Evolutionary conservation across 2,113 vertebrate genomes (phyloP).

Genomic region (Hassar affinis): DNA sequence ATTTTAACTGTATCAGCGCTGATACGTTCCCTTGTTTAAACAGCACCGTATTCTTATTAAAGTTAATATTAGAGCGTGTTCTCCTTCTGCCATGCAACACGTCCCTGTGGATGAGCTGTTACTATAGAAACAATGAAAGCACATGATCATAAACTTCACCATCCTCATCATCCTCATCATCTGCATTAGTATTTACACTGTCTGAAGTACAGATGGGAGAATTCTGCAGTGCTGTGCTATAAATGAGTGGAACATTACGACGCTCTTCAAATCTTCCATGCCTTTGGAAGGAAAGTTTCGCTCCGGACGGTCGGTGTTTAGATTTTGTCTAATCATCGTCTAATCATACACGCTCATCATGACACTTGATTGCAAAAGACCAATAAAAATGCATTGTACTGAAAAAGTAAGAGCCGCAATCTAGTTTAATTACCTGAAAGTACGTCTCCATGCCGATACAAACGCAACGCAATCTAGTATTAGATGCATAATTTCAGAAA

Average conservation of each 20-base stretch:
- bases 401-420: conserved; percentile 4
- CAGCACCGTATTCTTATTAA: background rate
- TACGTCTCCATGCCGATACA: background rate
- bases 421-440: background rate
- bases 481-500: background rate
- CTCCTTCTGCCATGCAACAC: background rate
- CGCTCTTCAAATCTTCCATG: background rate
- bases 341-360: background rate
- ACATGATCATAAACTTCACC: background rate
- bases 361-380: background rate
- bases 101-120: background rate
- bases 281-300: background rate
- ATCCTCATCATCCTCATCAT: too few species aligned
- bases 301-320: too few species aligned
- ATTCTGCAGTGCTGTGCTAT: background rate
- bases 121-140: background rate
- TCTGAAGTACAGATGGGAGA: background rate
- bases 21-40: too few species aligned
- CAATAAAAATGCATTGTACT: background rate
- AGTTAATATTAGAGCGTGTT: background rate
- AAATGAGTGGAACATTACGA: background rate
- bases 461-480: background rate
- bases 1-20: too few species aligned
- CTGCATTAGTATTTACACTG: background rate
- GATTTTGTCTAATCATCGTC: background rate